Evolutionary conservation across 2,888 invertebrate species (phyloP), one percentile per base, ranked within the genome.

Genomic region (Actias luna): DNA sequence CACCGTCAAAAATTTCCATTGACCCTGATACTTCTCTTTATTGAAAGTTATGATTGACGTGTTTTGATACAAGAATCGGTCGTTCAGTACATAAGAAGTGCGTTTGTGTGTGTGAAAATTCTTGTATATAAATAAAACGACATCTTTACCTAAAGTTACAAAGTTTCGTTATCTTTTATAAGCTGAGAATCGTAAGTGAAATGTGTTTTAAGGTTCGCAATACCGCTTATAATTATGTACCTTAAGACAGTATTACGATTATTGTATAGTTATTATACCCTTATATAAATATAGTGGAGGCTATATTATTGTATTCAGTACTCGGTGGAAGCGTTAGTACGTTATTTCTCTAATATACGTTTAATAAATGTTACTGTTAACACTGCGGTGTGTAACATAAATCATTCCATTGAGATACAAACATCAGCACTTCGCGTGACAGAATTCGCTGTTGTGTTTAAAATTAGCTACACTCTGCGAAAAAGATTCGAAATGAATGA

Each of bases 101-200:
- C 29, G 55, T 55, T 55, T 55, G 29, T 29, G 55, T 29, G 55
- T 5, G 55, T 29, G 55, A 2, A n/a, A 25, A 46, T 25, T 8
- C 10, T 12, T 50, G 12, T 50, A 22, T 22, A 55, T 29, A 29
- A 55, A 55, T 29, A 29, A 29, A 71, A 75, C 67, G 87, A 84
- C 88, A 89, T 88, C 85, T 87, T 86, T 87, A 87, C 88, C 87
- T 83, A 83, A 85, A 85, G 85, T 84, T 80, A 81, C 78, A 77
- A 75, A 79, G 78, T 78, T 55, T 78, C 70, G 66, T 59, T 65
- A 71, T 78, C 73, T 79, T 77, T 75, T 71, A 65, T 81, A 76
- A 78, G 74, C 78, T 77, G 82, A 80, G 75, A 78, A 75, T 76
- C 76, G 75, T 72, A 69, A 76, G 80, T 80, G n/a, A 79, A 78